Evolutionary conservation across 2,888 invertebrate genomes (phyloP).

Genomic region (Platycnemis pennipes): DNA sequence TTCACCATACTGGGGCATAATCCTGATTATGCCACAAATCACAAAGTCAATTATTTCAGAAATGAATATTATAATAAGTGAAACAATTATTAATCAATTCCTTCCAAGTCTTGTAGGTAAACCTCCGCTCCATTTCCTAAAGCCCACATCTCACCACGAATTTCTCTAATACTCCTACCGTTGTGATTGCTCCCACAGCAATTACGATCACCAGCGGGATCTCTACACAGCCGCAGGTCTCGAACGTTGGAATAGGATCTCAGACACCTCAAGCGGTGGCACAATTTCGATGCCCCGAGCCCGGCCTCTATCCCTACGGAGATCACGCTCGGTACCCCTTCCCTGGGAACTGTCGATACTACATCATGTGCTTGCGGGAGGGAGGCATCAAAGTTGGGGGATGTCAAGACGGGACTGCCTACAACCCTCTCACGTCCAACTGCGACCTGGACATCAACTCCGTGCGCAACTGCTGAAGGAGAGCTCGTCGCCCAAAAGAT

Average conservation of each 20-base stretch:
- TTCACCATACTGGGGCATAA: too few species aligned
- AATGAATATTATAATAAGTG: background rate
- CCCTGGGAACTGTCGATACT: constrained; percentile 73
- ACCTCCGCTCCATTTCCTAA: background rate
- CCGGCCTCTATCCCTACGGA: constrained; percentile 72
- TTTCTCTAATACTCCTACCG: too few species aligned
- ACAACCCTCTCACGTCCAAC: constrained; percentile 69
- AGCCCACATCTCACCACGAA: too few species aligned
- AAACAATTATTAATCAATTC: background rate
- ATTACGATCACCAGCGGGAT: background rate
- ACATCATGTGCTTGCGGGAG: constrained; percentile 73
- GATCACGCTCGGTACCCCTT: constrained; percentile 74
- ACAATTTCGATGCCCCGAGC: constrained; percentile 73
- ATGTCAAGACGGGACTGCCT: constrained; percentile 72
- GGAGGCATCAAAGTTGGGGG: constrained; percentile 73
- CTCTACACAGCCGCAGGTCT: background rate
- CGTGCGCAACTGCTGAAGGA: constrained; percentile 40
- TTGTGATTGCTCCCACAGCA: background rate
- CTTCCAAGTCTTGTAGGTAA: background rate
- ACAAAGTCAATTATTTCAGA: too few species aligned
- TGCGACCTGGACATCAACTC: constrained; percentile 67
- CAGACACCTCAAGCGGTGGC: constrained; percentile 19
- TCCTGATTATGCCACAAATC: too few species aligned
- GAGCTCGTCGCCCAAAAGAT: background rate
- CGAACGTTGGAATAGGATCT: background rate